A percentile compares a stretch with the other conserved stretches of the same genome.
phyloP scores from a whole-genome alignment of 2,888 invertebrate species.

The Xylota sylvarum region DNA sequence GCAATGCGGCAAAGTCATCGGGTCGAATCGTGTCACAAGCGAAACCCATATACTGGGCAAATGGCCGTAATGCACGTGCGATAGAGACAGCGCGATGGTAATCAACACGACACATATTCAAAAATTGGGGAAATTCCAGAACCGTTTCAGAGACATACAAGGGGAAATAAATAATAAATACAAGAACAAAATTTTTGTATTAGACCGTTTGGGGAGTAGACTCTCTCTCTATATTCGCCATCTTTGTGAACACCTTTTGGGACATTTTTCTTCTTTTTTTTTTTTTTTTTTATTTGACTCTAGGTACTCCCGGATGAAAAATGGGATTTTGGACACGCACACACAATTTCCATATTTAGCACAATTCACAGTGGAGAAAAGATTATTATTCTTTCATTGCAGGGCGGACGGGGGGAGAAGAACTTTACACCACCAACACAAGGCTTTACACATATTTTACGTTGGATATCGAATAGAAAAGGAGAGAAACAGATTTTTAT shows the following conservation, averaged over 20 bases:
- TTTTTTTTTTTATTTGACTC: constrained; percentile 60
- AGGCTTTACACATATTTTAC: background rate
- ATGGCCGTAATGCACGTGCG: constrained; percentile 77
- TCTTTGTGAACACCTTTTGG: constrained; percentile 62
- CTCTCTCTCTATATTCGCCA: constrained; percentile 34
- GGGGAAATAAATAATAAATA: constrained; percentile 74
- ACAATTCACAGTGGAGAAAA: constrained; percentile 41
- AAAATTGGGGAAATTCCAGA: constrained; percentile 52
- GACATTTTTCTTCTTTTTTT: constrained; percentile 69
- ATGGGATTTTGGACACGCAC: constrained; percentile 81
- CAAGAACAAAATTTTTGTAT: constrained; percentile 46
- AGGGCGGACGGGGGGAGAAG: background rate
- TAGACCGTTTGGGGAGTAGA: constrained; percentile 11
- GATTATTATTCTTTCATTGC: constrained; percentile 5
- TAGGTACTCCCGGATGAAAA: constrained; percentile 69
- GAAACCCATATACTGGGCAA: constrained; percentile 69
- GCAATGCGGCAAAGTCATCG: constrained; percentile 85
- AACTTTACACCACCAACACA: constrained; percentile 64
- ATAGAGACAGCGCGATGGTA: constrained; percentile 53
- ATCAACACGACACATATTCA: constrained; percentile 45
- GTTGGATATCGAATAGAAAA: too few species aligned
- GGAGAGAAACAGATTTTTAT: background rate
- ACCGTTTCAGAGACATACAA: constrained; percentile 66
- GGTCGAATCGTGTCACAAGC: constrained; percentile 82
- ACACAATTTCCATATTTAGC: constrained; percentile 76